Conservation (phyloP, 2,113 vertebrate species). For the Cygnus atratus region DNA sequence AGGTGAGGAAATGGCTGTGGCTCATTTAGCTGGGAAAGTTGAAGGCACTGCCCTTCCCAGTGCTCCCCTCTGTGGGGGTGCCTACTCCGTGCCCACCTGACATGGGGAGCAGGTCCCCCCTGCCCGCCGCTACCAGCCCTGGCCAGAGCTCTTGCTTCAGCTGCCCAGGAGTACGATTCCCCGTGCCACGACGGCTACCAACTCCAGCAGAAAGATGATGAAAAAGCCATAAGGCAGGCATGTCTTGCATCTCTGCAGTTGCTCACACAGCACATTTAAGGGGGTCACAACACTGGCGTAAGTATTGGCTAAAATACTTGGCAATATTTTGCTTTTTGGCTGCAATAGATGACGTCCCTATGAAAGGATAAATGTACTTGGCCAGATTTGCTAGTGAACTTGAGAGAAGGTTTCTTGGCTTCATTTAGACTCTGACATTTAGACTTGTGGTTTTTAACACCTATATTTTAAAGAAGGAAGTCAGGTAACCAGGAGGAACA, state of each 20-base stretch:
- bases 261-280: neutral
- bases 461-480: neutral
- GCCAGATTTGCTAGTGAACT: neutral
- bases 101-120: rapidly evolving
- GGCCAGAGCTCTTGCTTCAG: neutral
- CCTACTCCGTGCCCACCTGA: neutral
- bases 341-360: neutral
- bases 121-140: neutral
- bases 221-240: neutral
- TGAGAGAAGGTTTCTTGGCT: neutral
- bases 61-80: neutral
- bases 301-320: neutral
- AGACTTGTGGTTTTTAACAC: neutral
- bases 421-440: constrained; percentile 29
- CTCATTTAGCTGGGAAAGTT: neutral
- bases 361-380: neutral
- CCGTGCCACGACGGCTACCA: neutral
- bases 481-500: neutral
- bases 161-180: rapidly evolving
- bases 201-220: neutral
- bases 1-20: neutral
- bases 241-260: neutral
- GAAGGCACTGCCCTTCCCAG: neutral
- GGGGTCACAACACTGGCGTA: neutral
- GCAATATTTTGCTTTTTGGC: neutral